Base-by-base conservation (phyloP, 2,888 invertebrate genomes). In the Eretmocerus hayati region DNA sequence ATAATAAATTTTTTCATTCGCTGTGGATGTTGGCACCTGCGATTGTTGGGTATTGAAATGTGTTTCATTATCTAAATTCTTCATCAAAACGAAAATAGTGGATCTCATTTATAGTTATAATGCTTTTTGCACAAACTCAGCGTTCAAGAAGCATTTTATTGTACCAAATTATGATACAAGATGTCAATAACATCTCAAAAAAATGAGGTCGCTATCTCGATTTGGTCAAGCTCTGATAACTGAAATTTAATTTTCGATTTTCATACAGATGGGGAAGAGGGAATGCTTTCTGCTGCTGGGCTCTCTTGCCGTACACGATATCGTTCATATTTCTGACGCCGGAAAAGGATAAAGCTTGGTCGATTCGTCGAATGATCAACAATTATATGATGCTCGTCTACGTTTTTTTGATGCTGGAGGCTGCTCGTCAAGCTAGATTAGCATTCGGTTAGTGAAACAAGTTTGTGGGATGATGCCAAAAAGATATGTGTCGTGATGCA, bases 351-450 rank as follows among this genome's bases (percentile, higher is more conserved):
- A 56, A 52, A 13, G 58, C 56, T 5, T 63, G 63, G 63, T 61
- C 63, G 0, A 48, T 57, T 3, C 31, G 42, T 5, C 50, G 58
- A 18, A 51, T 56, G 4, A 56, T 65, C 16, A 61, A 61, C 32
- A 60, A 66, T 57, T 66, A 66, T 50, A 52, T 58, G 53, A 63
- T 63, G 59, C 49, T 61, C 20, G 54, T 50, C 13, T 58, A 64
- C 37, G 41, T 60, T 15, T 54, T 63, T 36, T 46, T 62, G 18
- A 61, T 61, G 47, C 56, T 61, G 1, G 62, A 64, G 53, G 64
- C 62, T 11, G 42, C 65, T 2, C 53, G 58, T 21, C 55, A 53
- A 48, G 15, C 36, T 19, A n/a, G n/a, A n/a, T n/a, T n/a, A n/a
- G n/a, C n/a, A n/a, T n/a, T n/a, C n/a, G n/a, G n/a, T n/a, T n/a